Base-by-base conservation (phyloP, 2,797 vertebrate species). In the Cryptoprocta ferox region DNA sequence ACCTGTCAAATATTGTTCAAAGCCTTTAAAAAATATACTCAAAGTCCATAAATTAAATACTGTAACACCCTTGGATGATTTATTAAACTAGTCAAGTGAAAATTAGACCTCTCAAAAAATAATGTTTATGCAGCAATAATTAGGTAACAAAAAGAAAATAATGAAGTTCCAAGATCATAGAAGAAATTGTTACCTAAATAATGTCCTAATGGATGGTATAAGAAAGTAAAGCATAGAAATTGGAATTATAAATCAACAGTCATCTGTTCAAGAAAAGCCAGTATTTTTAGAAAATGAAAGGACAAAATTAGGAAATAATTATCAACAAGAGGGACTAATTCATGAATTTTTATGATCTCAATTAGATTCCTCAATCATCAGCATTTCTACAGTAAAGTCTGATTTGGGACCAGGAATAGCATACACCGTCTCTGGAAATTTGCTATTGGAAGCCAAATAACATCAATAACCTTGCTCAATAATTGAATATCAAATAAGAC, bases 11-110 rank as follows among this genome's bases (percentile, higher is more conserved):
- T 71, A 50, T 48, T 48, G 28, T 10, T 93, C 81, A 65, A 97
- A 94, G 56, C 87, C 92, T 92, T 84, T 85, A 19, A 88, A 93
- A 94, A 86, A 70, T 30, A 10, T 8, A 35, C 6, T 95, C 3
- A 4, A 94, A 50, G 79, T 97, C 26, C 71, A 71, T 88, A 89
- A 75, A 92, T 26, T 93, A 94, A 93, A n/a, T 53, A 65, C 78
- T 48, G 18, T 98, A 75, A 97, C 95, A 15, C 95, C 87, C 39
- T 0, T 98, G 81, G 97, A 97, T 79, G 21, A 90, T 37, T 89
- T 98, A 53, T 73, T 97, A 95, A 87, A 10, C 16, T 16, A 53
- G 3, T 28, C 39, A 70, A 65, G 13, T 82, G 32, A 90, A 85
- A 85, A 76, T 82, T 70, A 95, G 94, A 35, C 5, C 2, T n/a